Percentiles rank a stretch among this genome's conserved stretches.
phyloP scores from a whole-genome alignment of 2,113 vertebrate genomes.

The Eulemur rufifrons region DNA sequence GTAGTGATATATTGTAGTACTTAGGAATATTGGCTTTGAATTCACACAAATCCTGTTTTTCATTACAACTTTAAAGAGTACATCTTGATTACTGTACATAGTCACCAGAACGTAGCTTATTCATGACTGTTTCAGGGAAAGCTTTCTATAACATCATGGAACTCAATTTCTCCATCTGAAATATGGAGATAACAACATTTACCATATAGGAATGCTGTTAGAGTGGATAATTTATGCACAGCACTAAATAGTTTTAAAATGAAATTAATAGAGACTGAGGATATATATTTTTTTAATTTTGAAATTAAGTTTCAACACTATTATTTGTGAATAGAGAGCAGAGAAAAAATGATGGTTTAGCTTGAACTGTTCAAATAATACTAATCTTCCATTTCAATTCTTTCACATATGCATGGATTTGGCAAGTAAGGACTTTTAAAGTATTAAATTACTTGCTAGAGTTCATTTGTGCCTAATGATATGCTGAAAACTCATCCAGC shows the following conservation, averaged over 20 bases:
- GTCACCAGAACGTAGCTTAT: not conserved
- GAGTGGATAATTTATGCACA: not conserved
- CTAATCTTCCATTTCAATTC: not conserved
- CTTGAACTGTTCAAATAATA: not conserved
- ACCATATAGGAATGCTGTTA: not conserved
- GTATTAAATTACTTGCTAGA: not conserved
- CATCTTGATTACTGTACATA: not conserved
- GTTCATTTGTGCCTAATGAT: not conserved
- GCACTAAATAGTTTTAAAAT: not conserved
- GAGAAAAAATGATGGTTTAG: not conserved
- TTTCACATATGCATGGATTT: not conserved
- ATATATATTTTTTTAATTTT: not conserved
- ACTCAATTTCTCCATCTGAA: constrained; percentile 5
- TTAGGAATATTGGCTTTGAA: not conserved
- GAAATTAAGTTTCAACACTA: constrained; percentile 17
- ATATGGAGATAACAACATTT: not conserved
- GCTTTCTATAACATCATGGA: not conserved
- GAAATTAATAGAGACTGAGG: not conserved
- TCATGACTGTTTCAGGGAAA: not conserved
- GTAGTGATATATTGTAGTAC: not conserved
- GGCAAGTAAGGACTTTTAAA: not conserved
- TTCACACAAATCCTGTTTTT: not conserved
- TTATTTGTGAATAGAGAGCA: not conserved
- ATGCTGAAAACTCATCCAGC: not conserved
- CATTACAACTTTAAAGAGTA: not conserved